Evolutionary conservation across 1,140 invertebrate species (phyloP), one percentile per base, ranked within the genome.

Genomic region (Capitella teleta): DNA sequence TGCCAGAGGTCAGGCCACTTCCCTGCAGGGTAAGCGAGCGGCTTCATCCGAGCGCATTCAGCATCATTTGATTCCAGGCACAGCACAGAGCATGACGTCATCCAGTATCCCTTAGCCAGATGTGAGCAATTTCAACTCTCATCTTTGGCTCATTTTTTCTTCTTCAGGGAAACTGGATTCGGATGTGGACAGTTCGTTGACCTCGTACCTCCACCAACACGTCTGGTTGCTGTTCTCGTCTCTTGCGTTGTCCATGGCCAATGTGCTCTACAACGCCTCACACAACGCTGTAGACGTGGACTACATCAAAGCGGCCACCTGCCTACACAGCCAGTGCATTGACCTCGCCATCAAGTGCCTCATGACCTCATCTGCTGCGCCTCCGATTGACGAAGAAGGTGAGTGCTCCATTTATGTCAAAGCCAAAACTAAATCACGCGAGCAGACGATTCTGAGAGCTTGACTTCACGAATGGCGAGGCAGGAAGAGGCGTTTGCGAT

Each of bases 131-230:
- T 10, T 14, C 19, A 42, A n/a, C 40, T 42, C 10, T 42, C 19
- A 14, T 21, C 8, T 40, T 18, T 40, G 0, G 38, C 2, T 40
- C 19, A 40, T 40, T 5, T 40, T 40, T 40, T 40, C 8, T 40
- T 18, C 2, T 40, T 3, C 58, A 70, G 67, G 66, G 47, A 62
- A 58, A 34, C 62, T 60, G 25, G 60, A 57, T 5, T 61, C 63
- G 43, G 53, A 61, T 10, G 57, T 57, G 12, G 63, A 64, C 52
- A 62, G 61, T 1, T 48, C 60, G 28, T 59, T 68, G 24, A 58
- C 64, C 51, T 63, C 66, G 1, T 69, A 71, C 59, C 66, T 71
- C 25, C 68, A 71, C 53, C 63, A 71, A 46, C 67, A 70, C 54
- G 59, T 64, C 0, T 71, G 68, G 68, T 57, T 71, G 23, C 49